Base-by-base conservation (phyloP, 2,888 invertebrate species). In the Homarus gammarus region DNA sequence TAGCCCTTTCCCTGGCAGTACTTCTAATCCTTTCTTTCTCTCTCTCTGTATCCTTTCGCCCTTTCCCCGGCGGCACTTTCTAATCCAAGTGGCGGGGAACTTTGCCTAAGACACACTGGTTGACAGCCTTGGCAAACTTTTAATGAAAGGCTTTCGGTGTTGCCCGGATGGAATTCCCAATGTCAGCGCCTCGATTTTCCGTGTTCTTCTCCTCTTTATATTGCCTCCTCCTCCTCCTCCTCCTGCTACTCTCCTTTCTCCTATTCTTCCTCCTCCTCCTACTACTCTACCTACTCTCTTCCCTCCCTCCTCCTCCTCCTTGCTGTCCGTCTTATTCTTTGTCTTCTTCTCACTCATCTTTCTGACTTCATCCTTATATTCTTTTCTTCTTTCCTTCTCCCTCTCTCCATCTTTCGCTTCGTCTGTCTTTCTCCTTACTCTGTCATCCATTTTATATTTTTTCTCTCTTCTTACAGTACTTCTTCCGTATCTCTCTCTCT, bases 81-180 rank as follows among this genome's bases (percentile, higher is more conserved):
- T 44, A 56, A 56, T 56, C 56, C 56, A 2, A 12, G 56, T 8
- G 15, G 56, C 2, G 15, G 12, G 56, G 15, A 56, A 18, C 56
- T 56, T 56, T 8, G 56, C 56, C 56, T 8, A 22, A 2, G 27
- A 1, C 64, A 64, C 64, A 64, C 64, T 64, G 27, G 27, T 64
- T 61, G 61, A 79, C 79, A 79, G 38, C 79, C 61, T 38, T 22
- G 33, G 31, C 56, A 36, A 79, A 79, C 79, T 79, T 79, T 79
- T 79, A 79, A 79, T 79, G 79, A 79, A 79, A 79, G 61, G 79
- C 79, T 79, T 38, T 36, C 49, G 36, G 12, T 79, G 79, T 79
- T 61, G 61, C 79, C 78, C 33, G 44, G 79, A 79, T 38, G 79
- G 79, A 56, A 79, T 79, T 79, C 56, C 79, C 79, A 79, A 79